These are phyloP conservation scores for Panzeria rudis DNA, from an alignment of 2,888 invertebrate genomes.

Conservation along the genomic window DNA sequence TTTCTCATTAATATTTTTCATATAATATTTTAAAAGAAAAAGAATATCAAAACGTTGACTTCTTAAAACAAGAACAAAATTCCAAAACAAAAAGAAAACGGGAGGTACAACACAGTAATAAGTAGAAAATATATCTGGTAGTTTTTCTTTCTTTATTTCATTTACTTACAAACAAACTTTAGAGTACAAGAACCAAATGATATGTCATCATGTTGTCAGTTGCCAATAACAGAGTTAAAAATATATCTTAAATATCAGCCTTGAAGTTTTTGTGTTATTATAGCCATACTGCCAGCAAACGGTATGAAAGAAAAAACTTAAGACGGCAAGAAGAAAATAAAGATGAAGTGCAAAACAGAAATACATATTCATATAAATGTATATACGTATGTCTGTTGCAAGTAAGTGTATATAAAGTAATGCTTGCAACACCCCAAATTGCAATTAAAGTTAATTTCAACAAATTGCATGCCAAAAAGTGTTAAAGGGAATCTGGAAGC, in stretches of 20 bases:
- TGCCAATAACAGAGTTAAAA: constrained; percentile 72
- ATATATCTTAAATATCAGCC: constrained; percentile 71
- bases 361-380: constrained; percentile 27
- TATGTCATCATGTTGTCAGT: constrained; percentile 74
- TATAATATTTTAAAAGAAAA: constrained; percentile 15
- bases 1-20: constrained; percentile 63
- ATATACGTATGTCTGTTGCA: not conserved
- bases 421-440: constrained; percentile 77
- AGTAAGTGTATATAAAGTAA: constrained; percentile 46
- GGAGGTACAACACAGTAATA: constrained; percentile 18
- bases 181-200: constrained; percentile 70
- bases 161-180: constrained; percentile 36
- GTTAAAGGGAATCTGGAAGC: constrained; percentile 81
- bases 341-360: constrained; percentile 56
- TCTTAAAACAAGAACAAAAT: constrained; percentile 13
- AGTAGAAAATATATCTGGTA: constrained; percentile 30
- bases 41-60: not conserved
- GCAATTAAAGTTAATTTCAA: constrained; percentile 83
- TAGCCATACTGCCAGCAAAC: constrained; percentile 16
- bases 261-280: constrained; percentile 34
- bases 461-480: constrained; percentile 84
- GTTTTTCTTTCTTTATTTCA: not conserved
- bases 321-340: constrained; percentile 61
- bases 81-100: not conserved
- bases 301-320: constrained; percentile 2